A percentile compares a stretch with the other conserved stretches of the same genome.
phyloP scores from a whole-genome alignment of 2,888 invertebrate genomes.

The Agriotes lineatus region DNA sequence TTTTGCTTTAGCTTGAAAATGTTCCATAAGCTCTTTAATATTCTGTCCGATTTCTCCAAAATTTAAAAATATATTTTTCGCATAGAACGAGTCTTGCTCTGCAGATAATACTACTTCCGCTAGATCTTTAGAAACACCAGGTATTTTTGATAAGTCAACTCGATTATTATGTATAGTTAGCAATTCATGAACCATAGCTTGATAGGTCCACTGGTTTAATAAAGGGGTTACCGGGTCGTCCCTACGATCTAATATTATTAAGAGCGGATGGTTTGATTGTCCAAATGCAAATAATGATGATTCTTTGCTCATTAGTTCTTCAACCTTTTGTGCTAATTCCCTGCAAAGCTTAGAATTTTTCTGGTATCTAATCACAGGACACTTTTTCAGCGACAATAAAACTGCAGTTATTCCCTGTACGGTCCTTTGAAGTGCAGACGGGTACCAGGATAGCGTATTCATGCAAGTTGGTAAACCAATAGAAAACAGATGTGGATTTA shows the following conservation, averaged over 20 bases:
- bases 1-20: conserved; percentile 95
- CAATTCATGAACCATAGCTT: conserved; percentile 99
- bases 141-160: conserved; percentile 87
- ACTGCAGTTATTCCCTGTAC: conserved; percentile 89
- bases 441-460: conserved; percentile 77
- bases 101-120: conserved; percentile 94
- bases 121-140: conserved; percentile 89
- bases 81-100: conserved; percentile 98
- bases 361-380: conserved; percentile 91
- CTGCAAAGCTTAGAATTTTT: conserved; percentile 87
- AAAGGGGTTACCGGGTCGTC: conserved; percentile 97
- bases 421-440: conserved; percentile 80
- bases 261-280: conserved; percentile 80
- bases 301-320: conserved; percentile 89
- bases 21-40: conserved; percentile 97
- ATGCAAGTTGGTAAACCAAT: conserved; percentile 80
- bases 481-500: conserved; percentile 93
- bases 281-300: conserved; percentile 89
- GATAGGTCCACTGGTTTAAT: conserved; percentile 98
- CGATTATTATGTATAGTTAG: conserved; percentile 93
- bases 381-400: conserved; percentile 89
- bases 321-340: conserved; percentile 85
- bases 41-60: conserved; percentile 99
- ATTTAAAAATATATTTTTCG: conserved; percentile 93
- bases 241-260: conserved; percentile 92